Base-by-base conservation (phyloP, 2,113 vertebrate species). In the Spea multiplicata region DNA sequence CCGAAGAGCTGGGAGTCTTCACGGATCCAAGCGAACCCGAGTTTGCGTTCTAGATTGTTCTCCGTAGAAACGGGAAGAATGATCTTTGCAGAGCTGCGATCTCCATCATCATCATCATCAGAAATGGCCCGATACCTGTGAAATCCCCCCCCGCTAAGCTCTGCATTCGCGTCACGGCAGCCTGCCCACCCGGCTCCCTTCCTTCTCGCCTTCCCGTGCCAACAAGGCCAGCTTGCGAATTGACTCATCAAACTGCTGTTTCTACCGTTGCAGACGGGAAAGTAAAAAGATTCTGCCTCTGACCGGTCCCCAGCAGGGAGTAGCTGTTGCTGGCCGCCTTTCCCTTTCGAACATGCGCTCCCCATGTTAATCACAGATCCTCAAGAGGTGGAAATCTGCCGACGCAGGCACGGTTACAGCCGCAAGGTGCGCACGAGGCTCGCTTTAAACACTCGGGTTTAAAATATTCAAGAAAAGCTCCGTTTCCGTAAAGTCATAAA, bases 231-330 rank as follows among this genome's bases (percentile, higher is more conserved):
- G 78, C 71, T 80, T 80, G 78, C 45, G 64, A 74, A 80, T 80
- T 80, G 78, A 80, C 64, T 80, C 52, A 80, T 80, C 78, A 73
- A 80, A 80, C 78, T 80, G 78, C 78, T 80, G 78, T 74, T 80
- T 80, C 65, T 68, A 67, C 78, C 12, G 48, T 68, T 80, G 78
- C 78, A 61, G 78, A 80, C 78, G 48, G 64, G 78, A 57, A 69
- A 61, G 68, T 66, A 45, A 65, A n/a, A 66, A 61, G 50, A 61
- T 80, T 61, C 45, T 47, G 71, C 71, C 52, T 74, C 64, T 52
- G 71, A 80, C 71, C 46, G n/a, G 57, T 64, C 71, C 78, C 65
- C 71, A 74, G 64, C 71, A 68, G 78, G 71, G 71, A 74, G 12
- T 52, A 59, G 64, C 52, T 67, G n/a, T 45, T 74, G 8, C 5